Percentiles rank a stretch among this genome's conserved stretches.
phyloP scores from a whole-genome alignment of 2,797 vertebrate species.

The Nannoperca australis region DNA sequence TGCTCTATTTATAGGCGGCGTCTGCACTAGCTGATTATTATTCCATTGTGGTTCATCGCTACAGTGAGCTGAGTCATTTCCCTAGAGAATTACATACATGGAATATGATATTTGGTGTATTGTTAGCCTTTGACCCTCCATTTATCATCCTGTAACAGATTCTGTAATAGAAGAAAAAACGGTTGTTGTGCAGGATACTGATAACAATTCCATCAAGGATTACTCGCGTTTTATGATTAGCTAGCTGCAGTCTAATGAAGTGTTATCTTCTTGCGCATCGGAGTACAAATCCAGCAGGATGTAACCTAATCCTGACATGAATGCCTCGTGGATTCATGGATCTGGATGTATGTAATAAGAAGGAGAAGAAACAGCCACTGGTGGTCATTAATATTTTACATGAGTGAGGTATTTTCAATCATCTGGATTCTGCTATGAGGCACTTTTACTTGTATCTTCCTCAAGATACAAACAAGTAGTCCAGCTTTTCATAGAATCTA shows the following conservation, averaged over 20 bases:
- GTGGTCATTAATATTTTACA: background rate
- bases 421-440: background rate
- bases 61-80: conserved; percentile 82
- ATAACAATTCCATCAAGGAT: background rate
- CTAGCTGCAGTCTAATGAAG: background rate
- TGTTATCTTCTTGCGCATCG: background rate
- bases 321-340: background rate
- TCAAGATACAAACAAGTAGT: background rate
- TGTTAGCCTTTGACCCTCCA: conserved; percentile 42
- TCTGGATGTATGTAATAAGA: background rate
- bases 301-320: background rate
- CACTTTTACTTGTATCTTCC: background rate
- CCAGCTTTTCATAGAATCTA: background rate
- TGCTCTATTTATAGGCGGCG: conserved; percentile 84
- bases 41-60: conserved; percentile 67
- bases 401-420: background rate
- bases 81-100: conserved; percentile 34
- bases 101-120: conserved; percentile 36
- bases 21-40: conserved; percentile 76
- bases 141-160: conserved; percentile 11
- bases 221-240: background rate
- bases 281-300: background rate
- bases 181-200: background rate
- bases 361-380: background rate
- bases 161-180: background rate